Base-by-base conservation (phyloP, 2,888 invertebrate genomes). In the Empis stercorea region DNA sequence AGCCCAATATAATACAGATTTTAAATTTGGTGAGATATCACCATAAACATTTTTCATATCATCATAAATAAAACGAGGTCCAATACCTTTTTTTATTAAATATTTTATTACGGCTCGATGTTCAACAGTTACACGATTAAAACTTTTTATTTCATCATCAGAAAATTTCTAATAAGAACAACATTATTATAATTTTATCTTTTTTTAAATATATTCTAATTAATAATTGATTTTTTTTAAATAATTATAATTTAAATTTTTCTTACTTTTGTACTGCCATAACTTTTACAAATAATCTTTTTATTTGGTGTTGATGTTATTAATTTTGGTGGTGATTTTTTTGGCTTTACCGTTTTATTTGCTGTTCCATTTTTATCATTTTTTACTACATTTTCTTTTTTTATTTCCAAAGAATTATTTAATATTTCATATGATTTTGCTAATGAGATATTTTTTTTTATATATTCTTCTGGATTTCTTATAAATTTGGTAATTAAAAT, bases 71-170 rank as follows among this genome's bases (percentile, higher is more conserved):
- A 34, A 6, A 13, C 32, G n/a, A 4, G 15, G 11, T 13, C 30
- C 27, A 10, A 4, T 15, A 23, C 50, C 50, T 16, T 47, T n/a
- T 17, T 46, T 48, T 13, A 39, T 41, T 14, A 48, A 30, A 36
- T 46, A 50, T 30, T 50, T 50, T 13, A 50, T 50, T 11, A 50
- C 43, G 15, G 45, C 32, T 10, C 50, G 48, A 43, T 50, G 38
- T 30, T 50, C 50, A 2, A 50, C 2, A 10, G 15, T 30, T 17
- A 50, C 47, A 23, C 44, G 36, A 30, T 46, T 49, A 39, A 40
- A 46, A 14, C 34, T 43, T 11, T 45, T 42, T 13, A 46, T 10
- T 11, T 49, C 46, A 2, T 43, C 23, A 4, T 16, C 38, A n/a
- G 45, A 20, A 13, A 43, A 6, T 30, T 30, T 15, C 27, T 43